Conservation (phyloP, 2,113 vertebrate species). For the Phalacrocorax carbo region DNA sequence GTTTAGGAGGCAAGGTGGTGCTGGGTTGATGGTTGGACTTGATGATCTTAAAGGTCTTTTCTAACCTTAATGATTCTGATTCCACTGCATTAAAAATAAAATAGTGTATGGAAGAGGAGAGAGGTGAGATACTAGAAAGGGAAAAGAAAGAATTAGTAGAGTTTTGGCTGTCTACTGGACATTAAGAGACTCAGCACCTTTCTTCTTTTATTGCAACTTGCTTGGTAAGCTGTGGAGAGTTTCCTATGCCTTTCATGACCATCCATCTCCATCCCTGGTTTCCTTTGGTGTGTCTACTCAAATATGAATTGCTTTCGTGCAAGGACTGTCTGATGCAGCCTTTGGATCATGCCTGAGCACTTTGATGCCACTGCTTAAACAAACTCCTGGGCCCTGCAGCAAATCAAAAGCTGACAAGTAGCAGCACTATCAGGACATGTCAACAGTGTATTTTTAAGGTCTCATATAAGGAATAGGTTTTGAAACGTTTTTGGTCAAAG, state of each 20-base stretch:
- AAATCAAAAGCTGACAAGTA: background rate
- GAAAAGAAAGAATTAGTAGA: background rate
- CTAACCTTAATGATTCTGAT: too few species aligned
- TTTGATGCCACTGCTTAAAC: background rate
- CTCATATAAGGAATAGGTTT: background rate
- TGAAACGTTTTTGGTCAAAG: background rate
- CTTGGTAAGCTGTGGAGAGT: background rate
- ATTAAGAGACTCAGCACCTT: background rate
- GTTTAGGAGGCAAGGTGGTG: too few species aligned
- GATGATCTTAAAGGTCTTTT: too few species aligned
- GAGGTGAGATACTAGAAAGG: background rate
- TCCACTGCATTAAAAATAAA: background rate
- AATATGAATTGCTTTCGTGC: background rate
- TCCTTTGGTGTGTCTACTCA: background rate
- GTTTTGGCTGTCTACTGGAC: background rate
- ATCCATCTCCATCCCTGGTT: background rate
- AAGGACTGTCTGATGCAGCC: background rate
- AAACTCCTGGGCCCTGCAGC: fast-evolving
- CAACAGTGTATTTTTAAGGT: background rate
- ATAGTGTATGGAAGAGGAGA: background rate
- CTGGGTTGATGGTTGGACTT: too few species aligned
- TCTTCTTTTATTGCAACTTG: background rate
- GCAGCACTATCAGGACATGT: background rate
- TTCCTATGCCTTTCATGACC: background rate
- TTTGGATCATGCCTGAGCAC: background rate